Percentiles rank a stretch among this genome's conserved stretches.
Conservation (phyloP, 2,888 invertebrate species). For the Protonemura montana region DNA sequence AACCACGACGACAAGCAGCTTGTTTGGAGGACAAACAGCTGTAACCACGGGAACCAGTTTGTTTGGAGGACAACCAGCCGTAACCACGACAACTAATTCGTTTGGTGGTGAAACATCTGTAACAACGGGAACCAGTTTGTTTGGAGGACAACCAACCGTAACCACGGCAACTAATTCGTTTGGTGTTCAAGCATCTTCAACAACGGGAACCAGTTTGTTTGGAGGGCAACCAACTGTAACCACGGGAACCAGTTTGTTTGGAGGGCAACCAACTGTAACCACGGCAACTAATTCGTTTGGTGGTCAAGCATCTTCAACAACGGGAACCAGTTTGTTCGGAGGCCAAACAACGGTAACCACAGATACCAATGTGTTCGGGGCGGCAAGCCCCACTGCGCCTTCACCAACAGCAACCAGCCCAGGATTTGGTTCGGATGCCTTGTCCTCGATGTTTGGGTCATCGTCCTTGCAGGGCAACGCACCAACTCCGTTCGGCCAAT, state of each 20-base stretch:
- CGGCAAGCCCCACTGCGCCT: conserved; percentile 62
- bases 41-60: too few species aligned
- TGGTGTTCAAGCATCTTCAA: background rate
- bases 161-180: too few species aligned
- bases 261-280: background rate
- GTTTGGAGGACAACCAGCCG: too few species aligned
- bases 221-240: background rate
- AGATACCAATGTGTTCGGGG: conserved; percentile 2
- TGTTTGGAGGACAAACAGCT: background rate
- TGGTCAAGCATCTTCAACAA: too few species aligned
- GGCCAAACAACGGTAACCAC: conserved; percentile 23
- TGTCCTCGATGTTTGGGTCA: conserved; percentile 33
- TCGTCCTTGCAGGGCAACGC: conserved; percentile 40
- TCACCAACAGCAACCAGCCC: background rate
- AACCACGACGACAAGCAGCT: background rate
- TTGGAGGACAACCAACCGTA: too few species aligned
- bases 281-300: background rate
- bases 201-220: background rate
- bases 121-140: too few species aligned
- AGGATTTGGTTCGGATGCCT: background rate
- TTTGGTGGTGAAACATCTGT: too few species aligned
- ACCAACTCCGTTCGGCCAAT: conserved; percentile 44
- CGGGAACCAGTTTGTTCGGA: conserved; percentile 16
- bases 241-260: background rate
- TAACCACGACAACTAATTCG: too few species aligned